Evolutionary conservation across 1,140 invertebrate genomes (phyloP), one percentile per base, ranked within the genome.

Genomic region (Agrypnia vestita): DNA sequence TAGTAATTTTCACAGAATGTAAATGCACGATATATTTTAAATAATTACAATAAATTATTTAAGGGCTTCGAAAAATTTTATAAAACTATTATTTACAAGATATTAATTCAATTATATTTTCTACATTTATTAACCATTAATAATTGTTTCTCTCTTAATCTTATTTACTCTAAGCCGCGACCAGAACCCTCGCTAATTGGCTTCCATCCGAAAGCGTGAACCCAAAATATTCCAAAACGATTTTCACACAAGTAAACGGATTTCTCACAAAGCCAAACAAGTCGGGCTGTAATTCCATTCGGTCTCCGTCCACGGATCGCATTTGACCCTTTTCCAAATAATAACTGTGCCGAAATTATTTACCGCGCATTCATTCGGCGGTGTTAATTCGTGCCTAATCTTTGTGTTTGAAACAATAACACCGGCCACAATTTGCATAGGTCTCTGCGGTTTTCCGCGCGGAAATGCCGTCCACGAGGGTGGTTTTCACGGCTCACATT

Each of bases 341-440:
- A 78, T 82, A 82, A 78, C 62, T 71, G 76, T 56, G 64, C 35
- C 47, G 78, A 71, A 80, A 82, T 82, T 80, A 82, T 82, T 82
- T 82, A 78, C 81, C 81, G 62, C 78, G 79, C 78, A 82, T 82
- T 80, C 77, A 80, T 80, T 77, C 79, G 75, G 80, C 80, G 82
- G 82, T 79, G 82, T 83, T 83, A 83, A 83, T 83, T 83, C 82
- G 82, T 83, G 82, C 82, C 82, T 83, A 83, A 83, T 83, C 82
- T 83, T 80, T 76, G 82, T 62, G 82, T 79, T 83, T 80, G 59
- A 78, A 82, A 82, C 81, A 82, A 82, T 82, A 82, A 82, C 78
- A 80, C 78, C 78, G 81, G 55, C 78, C 81, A 82, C 81, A 82
- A 82, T 82, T 82, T 82, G 75, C 81, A 82, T 82, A 82, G 81